Percentiles rank a stretch among this genome's conserved stretches.
Conservation (phyloP, 2,113 vertebrate genomes). For the Progne subis region DNA sequence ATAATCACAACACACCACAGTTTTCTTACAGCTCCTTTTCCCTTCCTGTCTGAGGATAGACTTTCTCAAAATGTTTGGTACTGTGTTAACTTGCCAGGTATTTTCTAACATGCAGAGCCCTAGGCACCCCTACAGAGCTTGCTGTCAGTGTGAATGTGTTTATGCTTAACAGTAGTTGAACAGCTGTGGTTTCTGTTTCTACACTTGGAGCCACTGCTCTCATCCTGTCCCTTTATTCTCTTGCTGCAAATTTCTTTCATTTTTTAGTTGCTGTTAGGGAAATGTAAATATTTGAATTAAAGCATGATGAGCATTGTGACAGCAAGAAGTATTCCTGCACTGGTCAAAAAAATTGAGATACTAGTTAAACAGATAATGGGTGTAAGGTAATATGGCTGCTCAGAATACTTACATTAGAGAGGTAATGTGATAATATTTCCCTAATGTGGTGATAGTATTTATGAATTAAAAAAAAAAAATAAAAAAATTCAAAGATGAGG, state of each 20-base stretch:
- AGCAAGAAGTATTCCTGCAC: not conserved
- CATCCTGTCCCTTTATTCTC: not conserved
- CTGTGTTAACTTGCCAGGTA: not conserved
- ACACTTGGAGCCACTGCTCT: not conserved
- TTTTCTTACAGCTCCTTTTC: not conserved
- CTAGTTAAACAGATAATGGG: not conserved
- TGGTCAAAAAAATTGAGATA: not conserved
- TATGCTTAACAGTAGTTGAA: not conserved
- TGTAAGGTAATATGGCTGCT: not conserved
- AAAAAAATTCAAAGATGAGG: not conserved
- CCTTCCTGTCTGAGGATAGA: not conserved
- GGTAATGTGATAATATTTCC: not conserved
- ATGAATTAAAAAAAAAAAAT: not conserved
- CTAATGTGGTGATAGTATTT: not conserved
- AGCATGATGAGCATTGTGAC: not conserved
- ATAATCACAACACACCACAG: not conserved
- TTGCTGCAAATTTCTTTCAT: not conserved
- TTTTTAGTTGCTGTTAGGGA: not conserved
- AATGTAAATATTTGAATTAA: not conserved
- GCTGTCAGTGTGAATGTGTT: not conserved
- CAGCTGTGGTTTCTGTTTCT: not conserved
- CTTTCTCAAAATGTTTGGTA: not conserved
- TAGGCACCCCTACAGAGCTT: not conserved
- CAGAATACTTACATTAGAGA: not conserved
- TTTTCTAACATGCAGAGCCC: not conserved